Percentiles rank a stretch among this genome's conserved stretches.
These are phyloP conservation scores for Helicoverpa zea DNA, from an alignment of 1,140 invertebrate species.

Conservation along the genomic window DNA sequence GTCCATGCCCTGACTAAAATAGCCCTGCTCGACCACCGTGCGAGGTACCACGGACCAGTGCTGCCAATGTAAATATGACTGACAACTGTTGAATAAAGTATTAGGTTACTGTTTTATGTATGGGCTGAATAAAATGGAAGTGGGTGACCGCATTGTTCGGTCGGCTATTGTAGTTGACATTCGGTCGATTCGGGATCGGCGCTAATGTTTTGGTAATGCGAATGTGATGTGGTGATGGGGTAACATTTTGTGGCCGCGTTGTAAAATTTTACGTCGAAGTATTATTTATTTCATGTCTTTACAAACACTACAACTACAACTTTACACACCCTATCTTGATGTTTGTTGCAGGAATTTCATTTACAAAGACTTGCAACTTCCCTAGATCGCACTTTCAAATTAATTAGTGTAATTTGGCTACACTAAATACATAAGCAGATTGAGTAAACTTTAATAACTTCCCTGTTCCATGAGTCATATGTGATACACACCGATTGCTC, in stretches of 20 bases:
- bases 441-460: not conserved
- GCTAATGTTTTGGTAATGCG: too few species aligned
- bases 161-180: not conserved
- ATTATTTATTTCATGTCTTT: too few species aligned
- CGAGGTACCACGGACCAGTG: not conserved
- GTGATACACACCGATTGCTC: not conserved
- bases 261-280: too few species aligned
- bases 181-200: not conserved
- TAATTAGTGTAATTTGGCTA: too few species aligned
- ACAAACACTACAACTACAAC: too few species aligned
- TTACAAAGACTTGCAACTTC: too few species aligned
- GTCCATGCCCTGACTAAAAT: constrained; percentile 20
- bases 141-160: not conserved
- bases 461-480: not conserved
- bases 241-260: too few species aligned
- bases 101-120: constrained; percentile 19
- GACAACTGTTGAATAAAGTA: constrained; percentile 35
- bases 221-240: too few species aligned
- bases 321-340: too few species aligned
- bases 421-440: too few species aligned
- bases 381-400: too few species aligned
- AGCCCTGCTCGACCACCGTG: not conserved
- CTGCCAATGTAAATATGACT: constrained; percentile 24
- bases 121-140: not conserved
- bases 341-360: too few species aligned